Evolutionary conservation across 2,797 vertebrate species (phyloP).

Genomic region (Microchirus variegatus): DNA sequence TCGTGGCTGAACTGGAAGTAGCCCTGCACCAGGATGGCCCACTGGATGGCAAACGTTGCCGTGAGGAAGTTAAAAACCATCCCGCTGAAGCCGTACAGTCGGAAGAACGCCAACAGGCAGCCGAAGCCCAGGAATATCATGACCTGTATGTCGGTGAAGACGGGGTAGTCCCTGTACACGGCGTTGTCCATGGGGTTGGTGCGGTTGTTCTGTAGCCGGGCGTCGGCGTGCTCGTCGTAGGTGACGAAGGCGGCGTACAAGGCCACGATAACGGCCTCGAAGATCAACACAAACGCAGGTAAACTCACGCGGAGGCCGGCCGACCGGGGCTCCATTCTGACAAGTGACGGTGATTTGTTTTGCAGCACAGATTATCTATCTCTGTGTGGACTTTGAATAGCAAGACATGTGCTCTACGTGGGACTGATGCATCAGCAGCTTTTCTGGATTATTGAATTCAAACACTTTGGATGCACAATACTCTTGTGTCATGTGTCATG

Average conservation of each 20-base stretch:
- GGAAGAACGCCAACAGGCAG: constrained; percentile 85
- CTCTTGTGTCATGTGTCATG: too few relatives aligned
- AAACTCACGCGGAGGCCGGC: constrained; percentile 67
- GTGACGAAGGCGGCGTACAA: constrained; percentile 82
- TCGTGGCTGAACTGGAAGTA: constrained; percentile 81
- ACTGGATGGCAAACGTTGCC: constrained; percentile 85
- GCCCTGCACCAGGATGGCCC: constrained; percentile 86
- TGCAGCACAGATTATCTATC: constrained; percentile 30
- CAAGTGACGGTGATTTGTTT: constrained; percentile 34
- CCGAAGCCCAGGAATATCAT: constrained; percentile 89
- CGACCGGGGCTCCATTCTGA: constrained; percentile 69
- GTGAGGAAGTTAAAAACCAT: constrained; percentile 87
- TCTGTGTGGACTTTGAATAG: neutral
- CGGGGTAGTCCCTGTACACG: constrained; percentile 78
- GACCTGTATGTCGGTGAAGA: constrained; percentile 87
- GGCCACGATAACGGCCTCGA: constrained; percentile 74
- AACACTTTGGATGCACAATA: too few relatives aligned
- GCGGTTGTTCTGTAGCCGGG: constrained; percentile 57
- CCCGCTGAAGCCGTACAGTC: constrained; percentile 82
- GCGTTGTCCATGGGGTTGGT: constrained; percentile 68
- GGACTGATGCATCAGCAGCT: too few relatives aligned
- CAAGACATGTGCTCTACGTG: too few relatives aligned
- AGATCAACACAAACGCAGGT: constrained; percentile 77
- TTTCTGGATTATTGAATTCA: too few relatives aligned
- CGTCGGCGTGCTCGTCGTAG: constrained; percentile 76